A percentile compares a stretch with the other conserved stretches of the same genome.
Conservation (phyloP, 2,888 invertebrate species). For the Acanthosepion esculentum region DNA sequence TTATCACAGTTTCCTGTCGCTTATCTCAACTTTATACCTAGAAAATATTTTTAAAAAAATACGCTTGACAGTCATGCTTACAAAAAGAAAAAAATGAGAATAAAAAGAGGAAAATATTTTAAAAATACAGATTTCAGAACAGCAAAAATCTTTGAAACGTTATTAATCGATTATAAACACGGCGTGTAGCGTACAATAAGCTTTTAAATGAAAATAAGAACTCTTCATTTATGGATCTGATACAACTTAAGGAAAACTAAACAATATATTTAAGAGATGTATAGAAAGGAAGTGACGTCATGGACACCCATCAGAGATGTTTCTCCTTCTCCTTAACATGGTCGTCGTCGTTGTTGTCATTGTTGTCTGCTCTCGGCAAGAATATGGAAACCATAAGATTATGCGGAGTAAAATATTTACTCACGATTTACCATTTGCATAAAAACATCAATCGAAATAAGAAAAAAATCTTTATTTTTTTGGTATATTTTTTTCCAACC, state of each 20-base stretch:
- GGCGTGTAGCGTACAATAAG: neutral
- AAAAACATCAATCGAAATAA: neutral
- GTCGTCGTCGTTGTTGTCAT: neutral
- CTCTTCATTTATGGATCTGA: neutral
- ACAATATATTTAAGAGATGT: neutral
- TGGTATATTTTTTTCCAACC: constrained; percentile 18
- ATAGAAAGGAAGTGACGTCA: neutral
- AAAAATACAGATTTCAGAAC: no score
- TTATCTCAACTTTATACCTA: neutral
- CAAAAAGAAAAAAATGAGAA: neutral
- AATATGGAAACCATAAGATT: neutral
- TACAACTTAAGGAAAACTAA: neutral
- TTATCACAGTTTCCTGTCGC: neutral
- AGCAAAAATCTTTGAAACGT: no score
- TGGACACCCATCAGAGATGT: neutral
- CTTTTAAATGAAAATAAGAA: neutral
- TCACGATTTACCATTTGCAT: neutral
- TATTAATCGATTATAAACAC: neutral
- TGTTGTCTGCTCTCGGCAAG: neutral
- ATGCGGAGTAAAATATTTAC: neutral
- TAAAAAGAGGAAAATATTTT: no score
- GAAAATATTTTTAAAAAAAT: neutral
- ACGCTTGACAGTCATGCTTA: neutral
- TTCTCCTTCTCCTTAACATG: neutral
- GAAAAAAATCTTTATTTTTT: neutral